These are phyloP conservation scores for Zaprionus inermis DNA, from an alignment of 1,140 invertebrate species.

Conservation along the genomic window DNA sequence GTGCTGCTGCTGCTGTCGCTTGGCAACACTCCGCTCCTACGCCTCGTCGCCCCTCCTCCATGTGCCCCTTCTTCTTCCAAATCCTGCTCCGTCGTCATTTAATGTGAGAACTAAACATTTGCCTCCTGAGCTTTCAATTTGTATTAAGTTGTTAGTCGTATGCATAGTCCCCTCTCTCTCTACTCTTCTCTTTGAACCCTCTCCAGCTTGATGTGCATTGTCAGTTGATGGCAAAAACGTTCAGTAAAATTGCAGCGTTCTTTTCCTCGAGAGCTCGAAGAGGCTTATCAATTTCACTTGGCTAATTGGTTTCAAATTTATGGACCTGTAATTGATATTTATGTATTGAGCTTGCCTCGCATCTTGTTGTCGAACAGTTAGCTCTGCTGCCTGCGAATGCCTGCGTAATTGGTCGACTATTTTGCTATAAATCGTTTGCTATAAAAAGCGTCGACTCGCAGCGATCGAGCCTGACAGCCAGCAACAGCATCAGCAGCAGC, in stretches of 20 bases:
- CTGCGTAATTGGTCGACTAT: slow-evolving; percentile 77
- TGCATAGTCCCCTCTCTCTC: neutral
- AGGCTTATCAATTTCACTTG: slow-evolving; percentile 82
- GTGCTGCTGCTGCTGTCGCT: slow-evolving; percentile 26
- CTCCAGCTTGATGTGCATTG: slow-evolving; percentile 51
- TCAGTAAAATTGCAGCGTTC: slow-evolving; percentile 63
- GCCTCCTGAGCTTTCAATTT: slow-evolving; percentile 80
- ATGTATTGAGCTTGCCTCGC: slow-evolving; percentile 50
- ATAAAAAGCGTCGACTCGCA: slow-evolving; percentile 7
- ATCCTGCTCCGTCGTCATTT: slow-evolving; percentile 67
- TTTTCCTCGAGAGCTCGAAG: no score
- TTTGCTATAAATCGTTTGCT: slow-evolving; percentile 71
- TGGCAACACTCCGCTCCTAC: neutral
- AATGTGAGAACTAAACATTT: slow-evolving; percentile 81
- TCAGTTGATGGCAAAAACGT: slow-evolving; percentile 64
- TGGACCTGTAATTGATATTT: slow-evolving; percentile 83
- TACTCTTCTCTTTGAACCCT: no score
- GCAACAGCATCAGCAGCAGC: neutral
- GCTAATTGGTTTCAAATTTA: slow-evolving; percentile 84
- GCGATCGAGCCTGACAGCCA: slow-evolving; percentile 4
- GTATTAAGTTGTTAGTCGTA: slow-evolving; percentile 79
- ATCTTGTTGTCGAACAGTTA: slow-evolving; percentile 62
- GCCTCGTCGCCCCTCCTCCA: neutral
- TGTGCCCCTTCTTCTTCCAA: neutral
- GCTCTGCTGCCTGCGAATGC: slow-evolving; percentile 48